Evolutionary conservation across 2,797 vertebrate species (phyloP).

Genomic region (Oryzias sinensis): DNA sequence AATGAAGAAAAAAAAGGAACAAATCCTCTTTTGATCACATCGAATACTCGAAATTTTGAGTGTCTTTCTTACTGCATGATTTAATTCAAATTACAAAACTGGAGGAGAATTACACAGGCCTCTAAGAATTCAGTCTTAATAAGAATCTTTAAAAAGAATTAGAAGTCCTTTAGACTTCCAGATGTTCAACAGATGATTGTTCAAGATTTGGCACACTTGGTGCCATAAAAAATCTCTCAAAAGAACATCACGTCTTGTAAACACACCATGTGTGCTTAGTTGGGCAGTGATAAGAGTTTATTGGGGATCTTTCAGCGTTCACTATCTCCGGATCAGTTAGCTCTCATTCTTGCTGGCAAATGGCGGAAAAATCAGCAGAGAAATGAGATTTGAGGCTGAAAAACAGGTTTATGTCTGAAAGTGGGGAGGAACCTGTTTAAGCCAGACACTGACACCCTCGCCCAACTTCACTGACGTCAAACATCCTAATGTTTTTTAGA

Average conservation of each 20-base stretch:
- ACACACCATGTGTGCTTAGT: constrained; percentile 25
- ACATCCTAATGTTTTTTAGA: constrained; percentile 37
- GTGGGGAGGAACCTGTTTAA: constrained; percentile 1
- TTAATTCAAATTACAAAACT: too few species aligned
- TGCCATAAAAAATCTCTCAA: constrained; percentile 29
- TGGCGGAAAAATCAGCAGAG: background rate
- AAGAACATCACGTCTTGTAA: constrained; percentile 36
- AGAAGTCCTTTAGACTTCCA: constrained; percentile 2
- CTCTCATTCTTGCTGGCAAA: background rate
- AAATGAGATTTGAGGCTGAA: constrained; percentile 10
- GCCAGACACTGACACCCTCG: constrained; percentile 9
- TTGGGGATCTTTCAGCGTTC: constrained; percentile 12
- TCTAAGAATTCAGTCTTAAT: constrained; percentile 1
- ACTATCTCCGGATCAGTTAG: background rate
- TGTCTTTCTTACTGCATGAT: too few species aligned
- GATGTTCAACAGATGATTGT: constrained; percentile 4
- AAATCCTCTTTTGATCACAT: background rate
- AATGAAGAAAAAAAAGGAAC: background rate
- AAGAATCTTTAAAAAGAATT: too few species aligned
- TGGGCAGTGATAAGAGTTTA: constrained; percentile 5
- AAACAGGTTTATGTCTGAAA: constrained; percentile 14
- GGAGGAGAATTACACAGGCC: background rate
- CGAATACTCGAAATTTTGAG: background rate
- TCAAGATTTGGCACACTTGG: constrained; percentile 21
- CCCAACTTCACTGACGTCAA: constrained; percentile 40